A percentile compares a stretch with the other conserved stretches of the same genome.
Evolutionary conservation across 2,888 invertebrate genomes (phyloP).

Genomic region (Cantharis rustica): DNA sequence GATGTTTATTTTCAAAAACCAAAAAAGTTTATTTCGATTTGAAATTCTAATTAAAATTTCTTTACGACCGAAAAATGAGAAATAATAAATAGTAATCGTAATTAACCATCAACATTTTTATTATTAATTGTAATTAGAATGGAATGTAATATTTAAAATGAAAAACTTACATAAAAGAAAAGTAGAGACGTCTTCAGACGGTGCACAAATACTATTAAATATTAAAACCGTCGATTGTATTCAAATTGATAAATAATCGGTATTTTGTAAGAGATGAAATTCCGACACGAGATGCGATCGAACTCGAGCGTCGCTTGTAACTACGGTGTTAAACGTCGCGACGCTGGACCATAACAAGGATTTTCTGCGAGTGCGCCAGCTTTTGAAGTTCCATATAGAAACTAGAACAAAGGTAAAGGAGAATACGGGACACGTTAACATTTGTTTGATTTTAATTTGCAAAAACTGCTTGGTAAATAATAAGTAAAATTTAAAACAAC

Average conservation of each 20-base stretch:
- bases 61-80: background rate
- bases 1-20: background rate
- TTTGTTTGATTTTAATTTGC: constrained; percentile 7
- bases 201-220: background rate
- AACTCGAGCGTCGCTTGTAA: constrained; percentile 44
- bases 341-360: constrained; percentile 37
- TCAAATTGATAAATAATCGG: constrained; percentile 9
- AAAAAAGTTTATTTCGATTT: background rate
- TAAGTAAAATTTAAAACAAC: background rate
- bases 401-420: constrained; percentile 27
- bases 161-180: background rate
- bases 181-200: background rate
- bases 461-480: background rate
- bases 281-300: constrained; percentile 35
- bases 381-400: constrained; percentile 23
- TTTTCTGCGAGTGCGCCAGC: constrained; percentile 29
- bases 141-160: background rate
- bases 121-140: background rate
- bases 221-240: background rate
- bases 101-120: background rate
- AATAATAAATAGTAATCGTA: background rate
- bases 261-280: constrained; percentile 1
- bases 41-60: background rate
- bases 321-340: constrained; percentile 43
- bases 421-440: constrained; percentile 14